Evolutionary conservation across 2,888 invertebrate species (phyloP), one percentile per base, ranked within the genome.

Genomic region (Koerneria pararmatus): DNA sequence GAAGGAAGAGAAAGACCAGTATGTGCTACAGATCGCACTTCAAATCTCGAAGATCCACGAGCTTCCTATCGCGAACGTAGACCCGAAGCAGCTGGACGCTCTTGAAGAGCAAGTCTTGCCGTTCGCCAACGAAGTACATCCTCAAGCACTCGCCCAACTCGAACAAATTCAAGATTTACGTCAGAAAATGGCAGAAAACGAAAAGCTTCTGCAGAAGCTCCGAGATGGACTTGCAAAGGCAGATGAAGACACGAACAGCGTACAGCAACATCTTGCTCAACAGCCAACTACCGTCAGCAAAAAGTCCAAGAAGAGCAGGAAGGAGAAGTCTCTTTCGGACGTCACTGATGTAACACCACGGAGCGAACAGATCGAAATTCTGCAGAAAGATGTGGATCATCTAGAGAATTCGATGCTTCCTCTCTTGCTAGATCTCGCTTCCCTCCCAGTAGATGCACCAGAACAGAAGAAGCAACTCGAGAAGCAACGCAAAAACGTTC

Each of bases 271-370:
- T 19, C 60, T 70, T 51, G n/a, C n/a, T n/a, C n/a, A n/a, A n/a
- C 46, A 60, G 60, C 31, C 57, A 48, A 49, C 46, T 29, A 35
- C 60, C 60, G 49, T 15, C 27, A 65, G 63, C 58, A 68, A 69
- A 37, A 69, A 69, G 71, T 65, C 67, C 46, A 70, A 70, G 69
- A 72, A 72, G 69, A 68, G 70, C 63, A 69, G 67, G 69, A 72
- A 72, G 67, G 67, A 66, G 65, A 31, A 57, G n/a, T 61, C 69
- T 60, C 65, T 59, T 51, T 65, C n/a, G n/a, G n/a, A n/a, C n/a
- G n/a, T n/a, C n/a, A n/a, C 68, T 41, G 56, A 68, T 11, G 68
- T 69, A 29, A 70, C 72, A 22, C 54, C 69, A 35, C 65, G 71
- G 24, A 63, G 67, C n/a, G 49, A 64, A 37, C 66, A 71, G n/a